Base-by-base conservation (phyloP, 1,140 invertebrate genomes). In the Belonocnema kinseyi region DNA sequence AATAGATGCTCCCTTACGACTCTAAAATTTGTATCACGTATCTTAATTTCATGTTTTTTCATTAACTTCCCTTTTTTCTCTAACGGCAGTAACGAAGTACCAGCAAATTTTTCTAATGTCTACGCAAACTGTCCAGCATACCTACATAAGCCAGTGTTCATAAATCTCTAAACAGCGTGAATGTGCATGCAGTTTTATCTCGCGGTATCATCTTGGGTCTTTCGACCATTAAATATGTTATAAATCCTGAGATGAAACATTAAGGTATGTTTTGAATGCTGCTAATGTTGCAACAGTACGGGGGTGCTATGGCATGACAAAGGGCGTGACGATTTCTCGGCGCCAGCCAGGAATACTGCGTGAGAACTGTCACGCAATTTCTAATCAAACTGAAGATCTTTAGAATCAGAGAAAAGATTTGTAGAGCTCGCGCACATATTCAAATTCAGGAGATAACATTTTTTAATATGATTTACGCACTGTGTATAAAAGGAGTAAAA, bases 121-220 rank as follows among this genome's bases (percentile, higher is more conserved):
- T 72, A 74, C 80, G 86, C 83, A 88, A 88, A 85, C 82, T 81
- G 77, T 81, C 66, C 80, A 79, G 54, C 56, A 52, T 80, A 26
- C 21, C 21, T 26, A 75, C 76, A 79, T 66, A 75, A 61, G 71
- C 74, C 77, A 81, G 75, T 73, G 71, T 84, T 82, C 82, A 88
- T 88, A 88, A 88, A 88, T 88, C 86, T 86, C 73, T 66, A 80
- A 84, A 85, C 86, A 85, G 82, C 83, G 79, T 81, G 79, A 50
- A 82, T 76, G 75, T 72, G 58, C 26, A 73, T 72, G 76, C 81
- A 80, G 78, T 56, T 76, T 85, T 87, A 88, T 88, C 87, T 81
- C 73, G 21, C 72, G 74, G 70, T 85, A 81, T 87, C 87, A 87
- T 85, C 72, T 73, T 75, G 78, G 56, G 50, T 75, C 70, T 78